Conservation (phyloP, 2,797 vertebrate species). For the Tragelaphus eurycerus region DNA sequence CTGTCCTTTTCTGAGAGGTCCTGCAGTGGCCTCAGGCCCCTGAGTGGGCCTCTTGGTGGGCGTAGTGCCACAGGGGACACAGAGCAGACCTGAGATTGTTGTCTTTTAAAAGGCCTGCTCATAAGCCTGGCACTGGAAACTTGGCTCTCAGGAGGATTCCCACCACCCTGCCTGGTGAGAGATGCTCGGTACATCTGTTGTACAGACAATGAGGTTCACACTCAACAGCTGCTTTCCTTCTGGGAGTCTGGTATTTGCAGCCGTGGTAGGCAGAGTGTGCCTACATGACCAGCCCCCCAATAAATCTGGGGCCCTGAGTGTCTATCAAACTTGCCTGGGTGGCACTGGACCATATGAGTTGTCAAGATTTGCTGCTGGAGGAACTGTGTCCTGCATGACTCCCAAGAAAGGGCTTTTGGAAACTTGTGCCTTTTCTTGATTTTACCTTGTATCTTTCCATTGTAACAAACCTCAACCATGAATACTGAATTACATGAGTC, state of each 20-base stretch:
- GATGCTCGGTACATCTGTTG: not conserved
- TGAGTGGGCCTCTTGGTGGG: not conserved
- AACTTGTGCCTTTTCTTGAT: not conserved
- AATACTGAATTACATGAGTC: not conserved
- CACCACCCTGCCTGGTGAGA: not conserved
- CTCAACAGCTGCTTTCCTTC: not conserved
- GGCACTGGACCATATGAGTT: rapidly evolving
- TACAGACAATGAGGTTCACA: not conserved
- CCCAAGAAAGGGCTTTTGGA: not conserved
- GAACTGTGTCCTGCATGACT: not conserved
- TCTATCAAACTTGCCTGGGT: not conserved
- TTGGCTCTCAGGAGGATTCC: not conserved
- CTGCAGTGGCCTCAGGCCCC: not conserved
- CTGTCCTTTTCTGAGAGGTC: not conserved
- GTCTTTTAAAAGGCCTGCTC: not conserved
- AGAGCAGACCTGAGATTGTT: not conserved
- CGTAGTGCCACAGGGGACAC: not conserved
- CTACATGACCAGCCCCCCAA: not conserved
- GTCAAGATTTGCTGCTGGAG: not conserved
- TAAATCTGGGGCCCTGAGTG: not conserved
- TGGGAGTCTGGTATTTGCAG: not conserved
- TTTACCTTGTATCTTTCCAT: not conserved
- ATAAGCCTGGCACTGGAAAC: not conserved
- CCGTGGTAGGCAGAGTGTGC: not conserved
- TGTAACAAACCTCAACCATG: not conserved